These are phyloP conservation scores for Grallaria varia DNA, from an alignment of 2,113 vertebrate genomes.

Conservation along the genomic window DNA sequence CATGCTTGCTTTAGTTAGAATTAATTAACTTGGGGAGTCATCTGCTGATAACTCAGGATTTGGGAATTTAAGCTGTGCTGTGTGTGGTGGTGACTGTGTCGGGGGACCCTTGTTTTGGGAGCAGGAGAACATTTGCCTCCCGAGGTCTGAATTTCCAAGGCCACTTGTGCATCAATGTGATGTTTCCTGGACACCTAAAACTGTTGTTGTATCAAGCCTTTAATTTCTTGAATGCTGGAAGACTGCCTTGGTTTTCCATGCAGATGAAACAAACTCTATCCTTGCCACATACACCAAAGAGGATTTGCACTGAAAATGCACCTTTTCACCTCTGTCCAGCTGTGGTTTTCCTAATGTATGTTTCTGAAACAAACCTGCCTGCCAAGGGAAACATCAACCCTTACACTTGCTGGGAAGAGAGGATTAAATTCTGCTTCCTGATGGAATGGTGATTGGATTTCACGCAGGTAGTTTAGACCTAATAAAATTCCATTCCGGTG, in stretches of 20 bases:
- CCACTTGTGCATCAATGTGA: rapidly evolving
- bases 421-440: conserved; percentile 33
- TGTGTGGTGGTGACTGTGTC: not conserved
- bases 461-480: conserved; percentile 9
- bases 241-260: not conserved
- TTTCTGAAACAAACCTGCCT: conserved; percentile 9
- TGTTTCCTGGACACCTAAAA: not conserved
- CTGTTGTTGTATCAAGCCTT: not conserved
- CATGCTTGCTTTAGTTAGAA: not conserved
- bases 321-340: not conserved
- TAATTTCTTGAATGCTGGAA: not conserved
- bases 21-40: not conserved
- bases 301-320: not conserved
- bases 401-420: conserved; percentile 30
- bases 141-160: not conserved
- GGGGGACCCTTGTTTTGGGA: rapidly evolving
- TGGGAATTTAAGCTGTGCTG: rapidly evolving
- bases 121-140: not conserved
- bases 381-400: conserved; percentile 38
- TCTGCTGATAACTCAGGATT: not conserved
- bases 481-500: not conserved
- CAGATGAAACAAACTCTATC: not conserved
- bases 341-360: conserved; percentile 31
- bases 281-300: not conserved
- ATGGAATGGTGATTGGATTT: not conserved